Evolutionary conservation across 2,888 invertebrate species (phyloP), one percentile per base, ranked within the genome.

Genomic region (Apantesis nais): DNA sequence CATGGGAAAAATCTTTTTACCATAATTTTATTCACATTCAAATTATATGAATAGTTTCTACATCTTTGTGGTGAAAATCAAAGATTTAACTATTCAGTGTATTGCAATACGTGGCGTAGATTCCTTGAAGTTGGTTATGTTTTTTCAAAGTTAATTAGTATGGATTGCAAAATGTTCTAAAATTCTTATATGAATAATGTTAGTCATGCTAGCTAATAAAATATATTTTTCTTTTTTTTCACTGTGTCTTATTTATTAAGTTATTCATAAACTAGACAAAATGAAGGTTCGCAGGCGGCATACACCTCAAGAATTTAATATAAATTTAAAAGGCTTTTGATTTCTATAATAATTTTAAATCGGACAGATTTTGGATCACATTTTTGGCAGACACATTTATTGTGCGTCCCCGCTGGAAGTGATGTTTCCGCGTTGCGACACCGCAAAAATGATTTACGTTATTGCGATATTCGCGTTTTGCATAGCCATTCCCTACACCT

Each of bases 401-500:
- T 12, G 25, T 29, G 5, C 7, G 25, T 29, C 16, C 29, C 7
- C 29, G 29, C 58, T 29, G 58, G 62, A 19, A 62, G n/a, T 62
- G 11, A 62, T 11, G 19, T 22, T 22, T 34, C 7, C 19, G 9
- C 7, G 29, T 19, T 60, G 31, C 11, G 19, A 61, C 22, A 19
- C 37, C n/a, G 4, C 22, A n/a, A 16, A 25, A 12, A 34, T 61
- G 25, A 16, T 62, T 16, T 11, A 29, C 9, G 29, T 19, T 29
- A 41, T 61, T 34, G 64, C 34, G 29, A 58, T 29, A n/a, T 22
- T 62, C 81, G 81, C 81, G 75, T 16, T 60, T 67, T 71, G 67
- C 31, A 62, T 65, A 48, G 74, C 78, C 78, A 19, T 31, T 44
- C 84, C 79, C 82, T 80, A 67, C 80, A 76, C 82, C 84, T 86